Conservation (phyloP, 2,888 invertebrate species). For the Leucania comma region DNA sequence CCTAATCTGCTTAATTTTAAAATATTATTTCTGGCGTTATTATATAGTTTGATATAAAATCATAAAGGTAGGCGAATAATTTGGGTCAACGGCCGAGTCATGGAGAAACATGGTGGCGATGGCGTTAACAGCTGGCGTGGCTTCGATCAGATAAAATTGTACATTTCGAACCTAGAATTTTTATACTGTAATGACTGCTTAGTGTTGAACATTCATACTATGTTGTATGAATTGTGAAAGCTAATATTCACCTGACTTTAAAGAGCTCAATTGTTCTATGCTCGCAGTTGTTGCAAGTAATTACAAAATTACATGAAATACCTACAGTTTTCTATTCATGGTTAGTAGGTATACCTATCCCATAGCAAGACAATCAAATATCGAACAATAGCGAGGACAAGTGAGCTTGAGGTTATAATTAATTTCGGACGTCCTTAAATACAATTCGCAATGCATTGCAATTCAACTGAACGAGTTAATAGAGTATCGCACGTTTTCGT, state of each 20-base stretch:
- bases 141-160: conserved; percentile 56
- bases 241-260: conserved; percentile 1
- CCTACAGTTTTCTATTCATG: conserved; percentile 1
- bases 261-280: background rate
- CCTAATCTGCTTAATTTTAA: conserved; percentile 34
- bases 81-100: conserved; percentile 64
- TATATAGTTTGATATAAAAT: conserved; percentile 47
- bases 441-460: conserved; percentile 42
- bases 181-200: conserved; percentile 14
- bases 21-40: conserved; percentile 39
- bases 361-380: conserved; percentile 16
- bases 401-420: conserved; percentile 16
- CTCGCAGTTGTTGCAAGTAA: background rate
- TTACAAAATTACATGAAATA: conserved; percentile 26
- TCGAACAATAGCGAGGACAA: conserved; percentile 26
- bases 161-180: conserved; percentile 45
- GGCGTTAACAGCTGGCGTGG: conserved; percentile 51
- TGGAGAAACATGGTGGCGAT: conserved; percentile 55
- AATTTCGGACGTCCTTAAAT: conserved; percentile 49
- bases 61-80: conserved; percentile 51
- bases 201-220: conserved; percentile 3
- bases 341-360: conserved; percentile 3
- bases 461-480: conserved; percentile 47
- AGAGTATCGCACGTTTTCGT: conserved; percentile 48
- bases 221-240: conserved; percentile 2